These are phyloP conservation scores for Sapajus apella DNA, from an alignment of 2,113 vertebrate genomes.

Conservation along the genomic window DNA sequence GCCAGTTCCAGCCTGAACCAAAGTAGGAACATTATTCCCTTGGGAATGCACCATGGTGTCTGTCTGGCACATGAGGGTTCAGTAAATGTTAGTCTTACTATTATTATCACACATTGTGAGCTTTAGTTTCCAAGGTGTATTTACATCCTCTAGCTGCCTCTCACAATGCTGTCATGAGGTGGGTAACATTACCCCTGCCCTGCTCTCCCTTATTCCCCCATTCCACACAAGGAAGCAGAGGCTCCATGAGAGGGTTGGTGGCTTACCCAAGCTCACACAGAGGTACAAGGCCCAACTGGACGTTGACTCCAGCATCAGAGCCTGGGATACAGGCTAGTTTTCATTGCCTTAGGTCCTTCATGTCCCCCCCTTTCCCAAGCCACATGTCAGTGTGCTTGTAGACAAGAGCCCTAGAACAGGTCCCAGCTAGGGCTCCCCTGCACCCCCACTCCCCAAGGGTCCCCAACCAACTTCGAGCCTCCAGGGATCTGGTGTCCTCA, in stretches of 20 bases:
- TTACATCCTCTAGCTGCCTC: neutral
- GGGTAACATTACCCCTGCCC: neutral
- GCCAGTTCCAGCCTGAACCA: neutral
- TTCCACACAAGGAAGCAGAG: neutral
- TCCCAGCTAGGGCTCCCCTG: neutral
- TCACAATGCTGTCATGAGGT: neutral
- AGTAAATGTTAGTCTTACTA: neutral
- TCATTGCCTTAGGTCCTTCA: neutral
- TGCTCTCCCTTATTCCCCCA: neutral
- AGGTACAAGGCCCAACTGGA: neutral
- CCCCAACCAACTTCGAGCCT: constrained; percentile 88
- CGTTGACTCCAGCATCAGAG: neutral
- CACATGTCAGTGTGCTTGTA: neutral
- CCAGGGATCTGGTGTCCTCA: constrained; percentile 87
- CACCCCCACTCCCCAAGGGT: neutral
- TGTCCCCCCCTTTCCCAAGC: neutral
- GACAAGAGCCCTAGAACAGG: neutral
- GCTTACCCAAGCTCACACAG: neutral
- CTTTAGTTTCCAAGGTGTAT: neutral
- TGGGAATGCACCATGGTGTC: neutral
- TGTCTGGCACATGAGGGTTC: neutral
- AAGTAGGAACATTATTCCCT: neutral
- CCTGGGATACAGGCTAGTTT: neutral
- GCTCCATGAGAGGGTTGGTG: neutral
- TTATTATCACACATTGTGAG: neutral